These are phyloP conservation scores for Sciurus carolinensis DNA, from an alignment of 2,797 vertebrate species.

Conservation along the genomic window DNA sequence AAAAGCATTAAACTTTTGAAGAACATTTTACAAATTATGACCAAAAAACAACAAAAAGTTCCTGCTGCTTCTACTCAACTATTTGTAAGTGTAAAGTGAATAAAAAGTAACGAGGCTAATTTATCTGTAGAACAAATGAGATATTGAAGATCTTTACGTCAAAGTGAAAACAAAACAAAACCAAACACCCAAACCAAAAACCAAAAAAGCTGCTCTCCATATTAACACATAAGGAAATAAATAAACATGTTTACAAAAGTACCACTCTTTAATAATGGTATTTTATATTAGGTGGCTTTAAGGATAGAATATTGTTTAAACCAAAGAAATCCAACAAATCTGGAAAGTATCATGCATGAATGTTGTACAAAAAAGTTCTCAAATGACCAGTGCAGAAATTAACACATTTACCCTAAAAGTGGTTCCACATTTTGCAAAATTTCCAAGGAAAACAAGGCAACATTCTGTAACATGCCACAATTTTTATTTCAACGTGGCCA, in stretches of 20 bases:
- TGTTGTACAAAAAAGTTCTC: conserved; percentile 78
- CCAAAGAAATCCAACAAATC: conserved; percentile 78
- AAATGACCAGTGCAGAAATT: conserved; percentile 85
- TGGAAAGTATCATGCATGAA: conserved; percentile 68
- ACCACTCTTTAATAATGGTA: conserved; percentile 82
- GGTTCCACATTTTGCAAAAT: conserved; percentile 86
- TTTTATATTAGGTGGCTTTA: conserved; percentile 79
- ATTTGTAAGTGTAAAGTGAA: background rate
- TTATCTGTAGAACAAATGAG: conserved; percentile 83
- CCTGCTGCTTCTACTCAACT: conserved; percentile 28
- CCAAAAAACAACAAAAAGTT: conserved; percentile 61
- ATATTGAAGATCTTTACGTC: conserved; percentile 86
- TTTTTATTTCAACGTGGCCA: conserved; percentile 97
- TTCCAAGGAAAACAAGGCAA: conserved; percentile 92
- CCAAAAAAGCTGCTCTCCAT: conserved; percentile 66
- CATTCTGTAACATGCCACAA: conserved; percentile 93
- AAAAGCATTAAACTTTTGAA: conserved; percentile 29
- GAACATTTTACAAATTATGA: conserved; percentile 70
- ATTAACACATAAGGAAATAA: conserved; percentile 82
- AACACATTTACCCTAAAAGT: conserved; percentile 85
- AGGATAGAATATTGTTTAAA: conserved; percentile 80
- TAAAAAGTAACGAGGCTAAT: conserved; percentile 71
- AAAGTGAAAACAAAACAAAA: conserved; percentile 23
- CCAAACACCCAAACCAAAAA: conserved; percentile 28
- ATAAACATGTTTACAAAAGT: conserved; percentile 82